These are phyloP conservation scores for Drosophila barbarae DNA, from an alignment of 2,888 invertebrate species.

Conservation along the genomic window DNA sequence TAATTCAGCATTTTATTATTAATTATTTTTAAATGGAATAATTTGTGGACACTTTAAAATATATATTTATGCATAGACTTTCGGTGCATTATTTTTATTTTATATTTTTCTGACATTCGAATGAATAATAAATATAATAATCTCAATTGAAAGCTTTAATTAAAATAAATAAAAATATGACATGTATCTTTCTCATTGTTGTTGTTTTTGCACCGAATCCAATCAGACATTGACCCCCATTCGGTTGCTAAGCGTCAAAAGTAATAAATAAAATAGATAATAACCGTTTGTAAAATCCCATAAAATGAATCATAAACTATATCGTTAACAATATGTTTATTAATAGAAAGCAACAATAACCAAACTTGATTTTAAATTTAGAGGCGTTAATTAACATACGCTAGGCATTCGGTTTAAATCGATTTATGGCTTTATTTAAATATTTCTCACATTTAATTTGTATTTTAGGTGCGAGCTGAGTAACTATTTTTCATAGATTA, in stretches of 20 bases:
- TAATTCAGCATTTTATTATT: too few species aligned
- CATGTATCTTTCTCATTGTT: neutral
- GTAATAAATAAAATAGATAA: neutral
- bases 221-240: slow-evolving; percentile 4
- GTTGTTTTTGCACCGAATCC: neutral
- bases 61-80: too few species aligned
- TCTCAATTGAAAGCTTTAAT: neutral
- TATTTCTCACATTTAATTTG: neutral
- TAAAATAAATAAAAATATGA: neutral
- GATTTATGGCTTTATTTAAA: neutral
- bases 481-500: neutral
- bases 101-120: too few species aligned
- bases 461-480: neutral
- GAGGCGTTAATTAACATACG: neutral
- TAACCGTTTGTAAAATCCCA: neutral
- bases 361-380: neutral
- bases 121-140: neutral
- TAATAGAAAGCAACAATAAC: neutral
- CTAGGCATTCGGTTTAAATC: neutral
- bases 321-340: neutral
- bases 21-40: too few species aligned
- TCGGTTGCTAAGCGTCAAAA: neutral
- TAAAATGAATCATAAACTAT: neutral
- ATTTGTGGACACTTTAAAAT: too few species aligned
- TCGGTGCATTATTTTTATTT: too few species aligned